These are phyloP conservation scores for Bubalus kerabau DNA, from an alignment of 2,113 vertebrate genomes.

Conservation along the genomic window DNA sequence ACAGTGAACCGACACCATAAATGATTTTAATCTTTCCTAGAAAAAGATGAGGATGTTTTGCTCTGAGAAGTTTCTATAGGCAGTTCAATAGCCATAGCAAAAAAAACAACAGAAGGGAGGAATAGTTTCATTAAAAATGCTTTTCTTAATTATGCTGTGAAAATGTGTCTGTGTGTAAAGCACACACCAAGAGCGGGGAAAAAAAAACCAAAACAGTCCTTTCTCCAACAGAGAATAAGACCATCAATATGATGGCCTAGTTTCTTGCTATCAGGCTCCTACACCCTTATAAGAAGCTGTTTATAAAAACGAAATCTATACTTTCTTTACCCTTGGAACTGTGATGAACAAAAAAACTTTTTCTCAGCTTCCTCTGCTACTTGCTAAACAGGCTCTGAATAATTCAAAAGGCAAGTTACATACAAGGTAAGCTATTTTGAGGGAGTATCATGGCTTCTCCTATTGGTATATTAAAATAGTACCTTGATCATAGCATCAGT, in stretches of 20 bases:
- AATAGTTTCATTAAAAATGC: neutral
- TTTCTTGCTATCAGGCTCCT: neutral
- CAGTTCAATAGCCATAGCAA: neutral
- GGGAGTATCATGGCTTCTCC: neutral
- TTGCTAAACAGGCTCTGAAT: neutral
- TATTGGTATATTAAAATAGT: neutral
- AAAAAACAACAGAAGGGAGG: neutral
- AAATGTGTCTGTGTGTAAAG: neutral
- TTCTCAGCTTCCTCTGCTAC: neutral
- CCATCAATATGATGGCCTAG: neutral
- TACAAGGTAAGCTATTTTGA: neutral
- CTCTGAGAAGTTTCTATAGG: neutral
- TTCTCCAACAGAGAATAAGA: neutral
- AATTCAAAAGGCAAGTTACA: neutral
- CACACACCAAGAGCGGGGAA: neutral
- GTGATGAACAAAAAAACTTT: neutral
- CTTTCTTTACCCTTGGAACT: neutral
- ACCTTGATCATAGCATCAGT: constrained; percentile 98
- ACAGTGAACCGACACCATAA: neutral
- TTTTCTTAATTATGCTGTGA: neutral
- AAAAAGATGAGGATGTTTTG: neutral
- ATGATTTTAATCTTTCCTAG: neutral
- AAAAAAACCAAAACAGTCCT: neutral
- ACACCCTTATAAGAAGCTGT: neutral
- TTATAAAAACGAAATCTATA: neutral